Evolutionary conservation across 2,888 invertebrate species (phyloP), one percentile per base, ranked within the genome.

Genomic region (Caenorhabditis drosophilae): DNA sequence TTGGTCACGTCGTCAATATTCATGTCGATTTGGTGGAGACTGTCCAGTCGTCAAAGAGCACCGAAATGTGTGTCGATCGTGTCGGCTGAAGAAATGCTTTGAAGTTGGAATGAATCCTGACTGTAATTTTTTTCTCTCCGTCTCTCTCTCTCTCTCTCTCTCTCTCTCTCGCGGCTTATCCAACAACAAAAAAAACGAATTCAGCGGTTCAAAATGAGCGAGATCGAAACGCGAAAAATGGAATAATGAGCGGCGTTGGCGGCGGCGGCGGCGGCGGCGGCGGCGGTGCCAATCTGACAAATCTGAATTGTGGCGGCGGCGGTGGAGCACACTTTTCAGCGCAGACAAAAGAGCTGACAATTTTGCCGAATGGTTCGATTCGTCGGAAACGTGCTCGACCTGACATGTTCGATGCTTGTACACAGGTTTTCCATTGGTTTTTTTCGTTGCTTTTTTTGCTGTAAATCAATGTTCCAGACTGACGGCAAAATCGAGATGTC

Each of bases 91-190:
- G 47, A 79, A 79, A 47, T 79, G 79, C 47, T 77, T 78, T 48
- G 74, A 71, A 54, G 76, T 77, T 25, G 78, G 78, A 35, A 78
- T 78, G 78, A 78, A 78, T 52, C 75, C 78, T 4, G 77, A 78
- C 59, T 72, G 76, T 76, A 23, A 68, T 73, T 67, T 57, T 56
- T 31, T 31, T 31, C n/a, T n/a, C n/a, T n/a, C n/a, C n/a, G n/a
- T n/a, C n/a, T n/a, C n/a, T n/a, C n/a, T n/a, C n/a, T n/a, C n/a
- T n/a, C n/a, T n/a, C n/a, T n/a, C n/a, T n/a, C n/a, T n/a, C n/a
- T n/a, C n/a, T n/a, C n/a, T n/a, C n/a, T n/a, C n/a, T n/a, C n/a
- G n/a, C n/a, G n/a, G n/a, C n/a, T n/a, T n/a, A n/a, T n/a, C n/a
- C n/a, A n/a, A n/a, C n/a, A n/a, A n/a, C n/a, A n/a, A n/a, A n/a